These are phyloP conservation scores for Porites lutea DNA, from an alignment of 64 coral and sea anemone species.

Conservation along the genomic window DNA sequence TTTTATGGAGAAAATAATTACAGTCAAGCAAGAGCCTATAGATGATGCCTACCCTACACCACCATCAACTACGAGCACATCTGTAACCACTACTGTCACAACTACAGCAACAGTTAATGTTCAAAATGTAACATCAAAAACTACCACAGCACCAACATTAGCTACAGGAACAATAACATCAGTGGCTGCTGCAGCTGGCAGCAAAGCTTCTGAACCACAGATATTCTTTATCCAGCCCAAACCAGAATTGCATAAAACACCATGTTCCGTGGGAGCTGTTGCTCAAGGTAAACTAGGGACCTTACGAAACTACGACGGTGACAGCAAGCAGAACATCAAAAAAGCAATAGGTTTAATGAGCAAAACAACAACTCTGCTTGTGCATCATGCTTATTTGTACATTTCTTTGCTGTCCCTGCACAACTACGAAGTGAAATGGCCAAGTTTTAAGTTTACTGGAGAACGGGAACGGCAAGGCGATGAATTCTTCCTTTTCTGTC, in stretches of 20 bases:
- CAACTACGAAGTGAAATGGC: too few relatives aligned
- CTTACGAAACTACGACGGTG: too few relatives aligned
- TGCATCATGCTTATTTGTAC: too few relatives aligned
- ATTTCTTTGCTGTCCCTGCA: too few relatives aligned
- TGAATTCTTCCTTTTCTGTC: too few relatives aligned
- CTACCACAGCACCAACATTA: background rate
- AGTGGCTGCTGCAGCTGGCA: background rate
- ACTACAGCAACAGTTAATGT: background rate
- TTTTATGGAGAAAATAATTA: slow-evolving; percentile 99
- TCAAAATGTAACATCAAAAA: slow-evolving; percentile 26
- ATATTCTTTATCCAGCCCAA: slow-evolving; percentile 61
- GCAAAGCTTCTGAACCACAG: background rate
- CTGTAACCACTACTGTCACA: slow-evolving; percentile 8
- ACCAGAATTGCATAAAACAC: slow-evolving; percentile 32
- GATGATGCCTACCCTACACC: slow-evolving; percentile 72
- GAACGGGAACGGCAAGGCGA: too few relatives aligned
- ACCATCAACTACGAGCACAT: slow-evolving; percentile 39
- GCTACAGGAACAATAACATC: slow-evolving; percentile 12
- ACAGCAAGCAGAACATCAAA: too few relatives aligned
- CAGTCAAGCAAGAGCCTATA: slow-evolving; percentile 94
- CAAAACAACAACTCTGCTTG: too few relatives aligned
- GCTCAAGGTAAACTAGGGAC: background rate
- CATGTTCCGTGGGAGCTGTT: slow-evolving; percentile 6
- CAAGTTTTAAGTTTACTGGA: too few relatives aligned
- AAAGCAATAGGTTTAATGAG: too few relatives aligned